These are phyloP conservation scores for Protobothrops mucrosquamatus DNA, from an alignment of 2,113 vertebrate genomes.

Conservation along the genomic window DNA sequence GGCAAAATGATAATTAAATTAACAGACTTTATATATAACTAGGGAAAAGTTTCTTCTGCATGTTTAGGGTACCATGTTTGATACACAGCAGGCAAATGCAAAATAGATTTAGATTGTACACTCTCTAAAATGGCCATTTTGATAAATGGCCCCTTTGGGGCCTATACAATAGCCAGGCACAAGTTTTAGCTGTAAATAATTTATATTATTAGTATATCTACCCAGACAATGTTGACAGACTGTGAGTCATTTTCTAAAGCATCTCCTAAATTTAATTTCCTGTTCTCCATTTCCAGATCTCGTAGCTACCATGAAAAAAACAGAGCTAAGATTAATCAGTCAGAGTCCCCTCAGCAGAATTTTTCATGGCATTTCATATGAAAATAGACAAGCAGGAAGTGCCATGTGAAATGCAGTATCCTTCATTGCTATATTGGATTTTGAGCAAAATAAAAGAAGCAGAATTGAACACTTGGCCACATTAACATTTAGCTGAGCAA, in stretches of 20 bases:
- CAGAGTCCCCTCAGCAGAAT: not conserved
- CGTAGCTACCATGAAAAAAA: not conserved
- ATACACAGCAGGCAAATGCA: not conserved
- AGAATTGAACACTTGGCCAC: not conserved
- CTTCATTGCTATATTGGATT: not conserved
- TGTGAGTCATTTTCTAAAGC: not conserved
- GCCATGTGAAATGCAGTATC: not conserved
- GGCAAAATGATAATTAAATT: not conserved
- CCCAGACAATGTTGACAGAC: not conserved
- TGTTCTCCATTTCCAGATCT: not conserved
- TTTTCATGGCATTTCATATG: conserved; percentile 21
- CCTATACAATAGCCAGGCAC: not conserved
- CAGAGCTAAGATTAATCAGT: not conserved
- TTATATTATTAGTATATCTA: not conserved
- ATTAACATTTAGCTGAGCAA: not conserved
- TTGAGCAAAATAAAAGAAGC: not conserved
- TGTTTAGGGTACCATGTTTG: not conserved
- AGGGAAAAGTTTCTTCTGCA: not conserved
- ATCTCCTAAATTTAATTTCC: conserved; percentile 5
- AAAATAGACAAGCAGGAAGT: conserved; percentile 11
- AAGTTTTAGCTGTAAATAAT: not conserved
- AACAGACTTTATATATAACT: not conserved
- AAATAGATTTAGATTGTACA: not conserved
- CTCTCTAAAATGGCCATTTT: not conserved
- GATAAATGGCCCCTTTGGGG: not conserved